Percentiles rank a stretch among this genome's conserved stretches.
These are phyloP conservation scores for Cyclura pinguis DNA, from an alignment of 2,797 vertebrate species.

Conservation along the genomic window DNA sequence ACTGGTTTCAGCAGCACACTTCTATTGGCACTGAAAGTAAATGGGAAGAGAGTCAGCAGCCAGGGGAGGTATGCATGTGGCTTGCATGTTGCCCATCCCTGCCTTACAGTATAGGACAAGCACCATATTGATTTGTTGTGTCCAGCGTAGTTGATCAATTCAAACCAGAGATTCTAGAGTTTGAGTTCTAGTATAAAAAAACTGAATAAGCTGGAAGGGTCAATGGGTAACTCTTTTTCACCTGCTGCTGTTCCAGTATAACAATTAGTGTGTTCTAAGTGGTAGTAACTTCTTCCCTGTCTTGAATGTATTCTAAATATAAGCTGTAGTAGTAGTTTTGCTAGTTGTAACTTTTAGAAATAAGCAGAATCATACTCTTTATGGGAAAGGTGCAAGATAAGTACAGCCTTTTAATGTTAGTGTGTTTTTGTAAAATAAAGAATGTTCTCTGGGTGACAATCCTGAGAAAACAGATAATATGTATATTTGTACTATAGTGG, in stretches of 20 bases:
- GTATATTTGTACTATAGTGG: constrained; percentile 69
- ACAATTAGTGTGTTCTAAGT: constrained; percentile 50
- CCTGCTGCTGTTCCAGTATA: constrained; percentile 54
- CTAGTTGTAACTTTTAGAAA: constrained; percentile 48
- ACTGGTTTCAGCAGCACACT: not conserved
- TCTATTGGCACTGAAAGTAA: not conserved
- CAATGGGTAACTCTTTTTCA: not conserved
- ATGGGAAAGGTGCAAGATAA: constrained; percentile 56
- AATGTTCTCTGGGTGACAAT: constrained; percentile 32
- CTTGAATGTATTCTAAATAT: constrained; percentile 71
- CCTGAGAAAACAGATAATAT: constrained; percentile 48
- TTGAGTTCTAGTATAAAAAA: constrained; percentile 35
- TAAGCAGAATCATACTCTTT: constrained; percentile 59
- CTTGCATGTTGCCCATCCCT: not conserved
- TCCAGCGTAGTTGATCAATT: constrained; percentile 48
- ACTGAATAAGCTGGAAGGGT: not conserved
- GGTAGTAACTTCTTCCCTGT: constrained; percentile 58
- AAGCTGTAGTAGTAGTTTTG: constrained; percentile 59
- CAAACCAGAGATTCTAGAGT: not conserved
- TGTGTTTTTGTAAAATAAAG: constrained; percentile 43
- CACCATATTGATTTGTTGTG: constrained; percentile 28
- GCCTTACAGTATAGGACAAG: constrained; percentile 43
- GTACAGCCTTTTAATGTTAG: constrained; percentile 55
- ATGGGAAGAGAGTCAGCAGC: not conserved
- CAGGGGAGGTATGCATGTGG: not conserved